Conservation (phyloP, 2,797 vertebrate genomes). For the Danio choprae region DNA sequence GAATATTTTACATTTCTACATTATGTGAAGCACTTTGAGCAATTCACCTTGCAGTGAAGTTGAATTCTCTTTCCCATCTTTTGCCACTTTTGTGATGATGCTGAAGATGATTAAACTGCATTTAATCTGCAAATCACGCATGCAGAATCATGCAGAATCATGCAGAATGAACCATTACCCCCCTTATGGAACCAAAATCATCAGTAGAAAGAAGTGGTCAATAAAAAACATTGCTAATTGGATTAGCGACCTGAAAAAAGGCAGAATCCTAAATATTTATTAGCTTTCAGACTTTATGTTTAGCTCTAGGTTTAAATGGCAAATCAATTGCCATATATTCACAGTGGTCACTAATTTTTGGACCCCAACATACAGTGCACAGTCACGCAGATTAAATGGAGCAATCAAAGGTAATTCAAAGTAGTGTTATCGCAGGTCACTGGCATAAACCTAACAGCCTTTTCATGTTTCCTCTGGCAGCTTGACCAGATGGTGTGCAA, state of each 20-base stretch:
- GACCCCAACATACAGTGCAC: neutral
- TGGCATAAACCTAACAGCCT: neutral
- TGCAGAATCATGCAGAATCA: no score
- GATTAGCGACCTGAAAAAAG: neutral
- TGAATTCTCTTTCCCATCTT: no score
- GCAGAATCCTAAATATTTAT: neutral
- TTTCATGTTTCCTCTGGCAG: slow-evolving; percentile 24
- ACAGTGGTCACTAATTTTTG: neutral
- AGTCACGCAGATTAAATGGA: neutral
- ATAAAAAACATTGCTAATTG: neutral
- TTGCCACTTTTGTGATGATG: no score
- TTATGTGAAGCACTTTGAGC: no score
- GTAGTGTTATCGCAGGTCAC: neutral
- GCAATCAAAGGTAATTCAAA: neutral
- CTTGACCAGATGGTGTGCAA: neutral
- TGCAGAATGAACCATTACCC: neutral
- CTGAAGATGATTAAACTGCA: no score
- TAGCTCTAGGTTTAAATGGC: neutral
- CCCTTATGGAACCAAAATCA: neutral
- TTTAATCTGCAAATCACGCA: no score
- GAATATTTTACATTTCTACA: no score
- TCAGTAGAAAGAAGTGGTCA: neutral
- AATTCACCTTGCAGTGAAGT: no score
- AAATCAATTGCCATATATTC: neutral
- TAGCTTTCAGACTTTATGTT: neutral